Percentiles rank a stretch among this genome's conserved stretches.
These are phyloP conservation scores for Hippoglossus stenolepis DNA, from an alignment of 2,113 vertebrate species.

Conservation along the genomic window DNA sequence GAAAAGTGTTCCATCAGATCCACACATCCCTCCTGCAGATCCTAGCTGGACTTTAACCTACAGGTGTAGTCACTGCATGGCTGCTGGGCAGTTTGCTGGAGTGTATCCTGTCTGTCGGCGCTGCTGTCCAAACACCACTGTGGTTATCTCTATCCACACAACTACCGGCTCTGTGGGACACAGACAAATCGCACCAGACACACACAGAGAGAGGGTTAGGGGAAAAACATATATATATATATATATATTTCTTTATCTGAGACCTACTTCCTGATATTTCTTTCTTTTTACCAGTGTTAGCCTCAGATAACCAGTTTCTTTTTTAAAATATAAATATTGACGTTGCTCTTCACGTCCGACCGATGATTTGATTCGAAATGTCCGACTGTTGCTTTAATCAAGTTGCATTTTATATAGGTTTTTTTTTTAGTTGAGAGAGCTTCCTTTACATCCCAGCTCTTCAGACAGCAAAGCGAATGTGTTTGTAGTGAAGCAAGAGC, in stretches of 20 bases:
- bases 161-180: neutral
- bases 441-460: neutral
- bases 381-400: neutral
- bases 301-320: neutral
- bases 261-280: neutral
- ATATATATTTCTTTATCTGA: neutral
- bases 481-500: neutral
- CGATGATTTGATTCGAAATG: neutral
- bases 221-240: neutral
- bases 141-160: neutral
- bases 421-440: neutral
- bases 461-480: neutral
- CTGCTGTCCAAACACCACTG: constrained; percentile 5
- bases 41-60: constrained; percentile 31
- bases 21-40: too few relatives aligned
- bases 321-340: neutral
- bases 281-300: neutral
- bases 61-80: constrained; percentile 13
- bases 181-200: neutral
- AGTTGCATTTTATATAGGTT: neutral
- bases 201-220: constrained; percentile 1
- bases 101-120: neutral
- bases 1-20: too few relatives aligned
- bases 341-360: neutral
- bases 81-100: neutral